phyloP scores from a whole-genome alignment of 92 coral and sea anemone species.

The Porites rus region DNA sequence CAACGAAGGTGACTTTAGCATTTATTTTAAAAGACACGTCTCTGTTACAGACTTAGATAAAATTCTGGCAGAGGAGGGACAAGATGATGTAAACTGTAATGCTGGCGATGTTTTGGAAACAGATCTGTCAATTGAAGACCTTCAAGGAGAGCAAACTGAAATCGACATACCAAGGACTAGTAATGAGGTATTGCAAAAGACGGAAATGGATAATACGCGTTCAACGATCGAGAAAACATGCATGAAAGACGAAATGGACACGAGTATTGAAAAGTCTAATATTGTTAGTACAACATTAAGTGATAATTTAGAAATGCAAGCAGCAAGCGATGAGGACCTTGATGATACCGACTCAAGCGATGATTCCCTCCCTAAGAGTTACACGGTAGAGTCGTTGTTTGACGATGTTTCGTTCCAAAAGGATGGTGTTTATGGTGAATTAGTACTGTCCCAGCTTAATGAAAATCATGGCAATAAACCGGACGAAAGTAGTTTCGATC shows the following conservation, averaged over 20 bases:
- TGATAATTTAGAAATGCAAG: slow-evolving; percentile 38
- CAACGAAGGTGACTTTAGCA: slow-evolving; percentile 63
- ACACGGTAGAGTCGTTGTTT: slow-evolving; percentile 24
- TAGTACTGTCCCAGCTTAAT: slow-evolving; percentile 27
- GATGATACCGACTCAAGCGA: slow-evolving; percentile 15
- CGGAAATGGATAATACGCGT: neutral
- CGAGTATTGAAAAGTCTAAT: slow-evolving; percentile 27
- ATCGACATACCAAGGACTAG: neutral
- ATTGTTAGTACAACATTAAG: slow-evolving; percentile 21
- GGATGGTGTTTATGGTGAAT: slow-evolving; percentile 56
- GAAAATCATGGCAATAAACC: neutral
- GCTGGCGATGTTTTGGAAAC: slow-evolving; percentile 18
- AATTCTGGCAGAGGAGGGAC: slow-evolving; percentile 56
- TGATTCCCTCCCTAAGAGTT: neutral
- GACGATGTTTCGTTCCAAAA: slow-evolving; percentile 42
- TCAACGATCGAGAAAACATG: neutral
- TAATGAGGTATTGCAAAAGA: neutral
- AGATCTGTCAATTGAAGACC: slow-evolving; percentile 17
- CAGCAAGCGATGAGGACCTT: neutral
- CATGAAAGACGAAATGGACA: neutral
- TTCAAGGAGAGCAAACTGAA: neutral
- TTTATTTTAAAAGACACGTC: slow-evolving; percentile 81
- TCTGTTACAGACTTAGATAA: slow-evolving; percentile 87
- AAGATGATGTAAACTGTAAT: slow-evolving; percentile 1
- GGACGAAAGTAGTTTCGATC: slow-evolving; percentile 28